Evolutionary conservation across 92 coral and sea anemone genomes (phyloP), one percentile per base, ranked within the genome.

Genomic region (Nematostella vectensis): DNA sequence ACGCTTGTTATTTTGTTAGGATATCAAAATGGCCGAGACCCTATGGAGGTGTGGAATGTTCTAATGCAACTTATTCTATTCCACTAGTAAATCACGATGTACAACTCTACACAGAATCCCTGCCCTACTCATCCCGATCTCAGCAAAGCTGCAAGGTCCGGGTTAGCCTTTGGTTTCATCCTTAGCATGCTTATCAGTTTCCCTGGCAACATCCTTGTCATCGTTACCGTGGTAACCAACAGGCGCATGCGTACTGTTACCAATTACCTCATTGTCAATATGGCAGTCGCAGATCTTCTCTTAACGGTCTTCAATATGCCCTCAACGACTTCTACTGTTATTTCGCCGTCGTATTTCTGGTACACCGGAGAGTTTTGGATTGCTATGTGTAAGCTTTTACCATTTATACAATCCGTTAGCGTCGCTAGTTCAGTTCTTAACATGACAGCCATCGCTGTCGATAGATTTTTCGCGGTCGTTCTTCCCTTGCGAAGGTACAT

Each of bases 211-310:
- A 45, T 71, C 31, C 65, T 85, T 11, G 88, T 85, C 61, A 72
- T 85, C 33, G 63, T 55, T 40, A 87, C 79, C n/a, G 88, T 85
- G 45, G 12, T 63, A 1, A 28, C 59, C 48, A 80, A 85, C 60
- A 73, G 81, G 8, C 75, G 77, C 8, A 85, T 85, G 95, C 88
- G 64, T 39, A 80, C 84, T 25, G 81, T 85, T 25, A 85, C 95
- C 38, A 85, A 85, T 66, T 85, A 75, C 58, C 33, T 85, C 31
- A 85, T 85, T 28, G 77, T 85, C 40, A 85, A 85, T 66, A 80
- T 85, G 95, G 95, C 95, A 11, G 69, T 76, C 2, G 82, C 88
- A 1, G 95, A 85, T 38, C 61, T 85, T 1, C 63, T 85, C 25
- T 25, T 85, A 6, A 85, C 95, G 9, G 63, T 73, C 3, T 75